Base-by-base conservation (phyloP, 2,888 invertebrate species). In the Idaea biselata region DNA sequence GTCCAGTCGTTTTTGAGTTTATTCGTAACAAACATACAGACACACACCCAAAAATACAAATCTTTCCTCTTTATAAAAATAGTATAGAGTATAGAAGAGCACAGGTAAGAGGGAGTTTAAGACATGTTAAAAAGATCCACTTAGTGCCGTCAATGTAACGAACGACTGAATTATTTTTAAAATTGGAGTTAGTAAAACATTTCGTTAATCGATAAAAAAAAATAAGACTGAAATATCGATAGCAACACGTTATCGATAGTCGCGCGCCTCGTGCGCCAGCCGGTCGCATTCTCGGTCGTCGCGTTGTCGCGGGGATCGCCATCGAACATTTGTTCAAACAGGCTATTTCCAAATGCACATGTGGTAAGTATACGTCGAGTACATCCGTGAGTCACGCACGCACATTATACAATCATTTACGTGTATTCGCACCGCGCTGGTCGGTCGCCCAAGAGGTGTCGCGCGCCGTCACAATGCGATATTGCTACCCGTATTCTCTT, bases 341-440 rank as follows among this genome's bases (percentile, higher is more conserved):
- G 83, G 84, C 87, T 88, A 90, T 89, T 90, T 89, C 88, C 84
- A 89, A 86, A 83, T 85, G 84, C 90, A 87, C 88, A 88, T 89
- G 87, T 87, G 87, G 44, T 44, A 44, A 14, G 44, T 14, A 14
- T 14, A 44, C 44, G 14, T 14, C 11, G 44, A 44, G 44, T 44
- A 44, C 80, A 78, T 77, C 83, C 83, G 87, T 91, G 91, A 91
- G 84, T 91, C 91, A 91, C 89, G 88, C 84, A 86, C 81, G 84
- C 17, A 72, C 84, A 82, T 84, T 84, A 81, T 78, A 80, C 81
- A 77, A 82, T 80, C 78, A 78, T 85, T 84, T 81, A 82, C 80
- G 78, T 80, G 79, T 78, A 80, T 84, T 83, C 80, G 82, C 82
- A 75, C 73, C 71, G 70, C 66, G 72, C 73, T 71, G 64, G 33